Evolutionary conservation across 2,797 vertebrate species (phyloP).

Genomic region (Glossophaga mutica): DNA sequence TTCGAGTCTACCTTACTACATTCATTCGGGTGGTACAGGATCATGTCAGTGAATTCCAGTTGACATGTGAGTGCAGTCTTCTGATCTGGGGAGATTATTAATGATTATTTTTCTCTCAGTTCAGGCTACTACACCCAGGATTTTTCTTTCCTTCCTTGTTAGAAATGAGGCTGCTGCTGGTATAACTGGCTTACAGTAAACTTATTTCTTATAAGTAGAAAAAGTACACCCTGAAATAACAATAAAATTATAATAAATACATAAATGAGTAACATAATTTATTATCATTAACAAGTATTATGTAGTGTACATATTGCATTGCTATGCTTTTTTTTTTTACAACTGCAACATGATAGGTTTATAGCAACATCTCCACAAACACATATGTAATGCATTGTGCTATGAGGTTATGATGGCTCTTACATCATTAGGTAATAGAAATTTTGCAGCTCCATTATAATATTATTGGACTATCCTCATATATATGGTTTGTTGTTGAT

Average conservation of each 20-base stretch:
- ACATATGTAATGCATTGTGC: too few relatives aligned
- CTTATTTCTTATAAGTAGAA: not conserved
- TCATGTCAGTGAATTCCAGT: not conserved
- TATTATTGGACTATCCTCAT: not conserved
- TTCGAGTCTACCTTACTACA: not conserved
- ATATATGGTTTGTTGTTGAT: not conserved
- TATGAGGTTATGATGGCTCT: not conserved
- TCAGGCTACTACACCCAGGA: fast-evolving
- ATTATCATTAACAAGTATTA: not conserved
- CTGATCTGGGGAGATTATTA: too few relatives aligned
- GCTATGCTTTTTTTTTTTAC: not conserved
- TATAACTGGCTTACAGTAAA: not conserved
- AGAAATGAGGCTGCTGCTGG: not conserved
- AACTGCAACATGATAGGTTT: not conserved
- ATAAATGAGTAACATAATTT: not conserved
- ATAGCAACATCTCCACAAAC: not conserved
- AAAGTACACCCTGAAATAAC: not conserved
- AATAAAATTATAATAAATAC: not conserved
- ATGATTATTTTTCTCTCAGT: fast-evolving
- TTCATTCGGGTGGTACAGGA: not conserved
- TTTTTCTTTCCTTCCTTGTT: fast-evolving
- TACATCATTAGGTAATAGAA: not conserved
- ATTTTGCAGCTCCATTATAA: not conserved
- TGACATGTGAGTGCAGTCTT: slow-evolving; percentile 10
- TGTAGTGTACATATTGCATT: not conserved